Evolutionary conservation across 2,797 vertebrate genomes (phyloP).

Genomic region (Lepus oiostolus): DNA sequence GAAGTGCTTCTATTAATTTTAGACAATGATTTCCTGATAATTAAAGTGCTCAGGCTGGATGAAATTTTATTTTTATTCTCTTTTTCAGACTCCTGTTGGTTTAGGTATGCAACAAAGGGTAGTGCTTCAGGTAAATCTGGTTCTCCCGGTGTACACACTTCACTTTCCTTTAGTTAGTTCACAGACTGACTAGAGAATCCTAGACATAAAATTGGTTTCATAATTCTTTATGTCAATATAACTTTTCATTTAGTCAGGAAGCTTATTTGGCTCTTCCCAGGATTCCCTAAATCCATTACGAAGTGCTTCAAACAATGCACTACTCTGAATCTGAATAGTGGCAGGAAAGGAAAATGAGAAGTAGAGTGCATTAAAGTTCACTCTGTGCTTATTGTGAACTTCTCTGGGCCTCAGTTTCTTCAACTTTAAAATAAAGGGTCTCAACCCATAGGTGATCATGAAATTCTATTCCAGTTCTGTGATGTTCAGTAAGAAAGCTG

Average conservation of each 20-base stretch:
- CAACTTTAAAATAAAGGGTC: slow-evolving; percentile 35
- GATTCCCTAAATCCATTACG: slow-evolving; percentile 24
- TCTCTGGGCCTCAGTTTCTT: slow-evolving; percentile 35
- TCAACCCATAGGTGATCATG: background rate
- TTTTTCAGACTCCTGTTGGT: slow-evolving; percentile 51
- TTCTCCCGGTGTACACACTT: background rate
- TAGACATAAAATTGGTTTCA: slow-evolving; percentile 45
- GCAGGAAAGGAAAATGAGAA: slow-evolving; percentile 15
- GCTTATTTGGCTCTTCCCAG: slow-evolving; percentile 26
- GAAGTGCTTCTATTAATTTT: slow-evolving; percentile 47
- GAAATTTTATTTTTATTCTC: slow-evolving; percentile 56
- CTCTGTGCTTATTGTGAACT: slow-evolving; percentile 10
- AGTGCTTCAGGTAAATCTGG: background rate
- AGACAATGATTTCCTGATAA: slow-evolving; percentile 61
- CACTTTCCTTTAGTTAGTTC: slow-evolving; percentile 40
- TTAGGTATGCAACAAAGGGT: slow-evolving; percentile 50
- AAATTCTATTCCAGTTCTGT: background rate
- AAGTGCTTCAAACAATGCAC: slow-evolving; percentile 44
- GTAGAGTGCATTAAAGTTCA: background rate
- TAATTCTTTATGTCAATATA: slow-evolving; percentile 31
- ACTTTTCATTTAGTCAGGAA: slow-evolving; percentile 40
- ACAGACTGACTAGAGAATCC: slow-evolving; percentile 17
- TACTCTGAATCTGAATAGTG: slow-evolving; percentile 12
- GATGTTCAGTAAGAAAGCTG: slow-evolving; percentile 28
- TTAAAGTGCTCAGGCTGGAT: slow-evolving; percentile 48